Evolutionary conservation across 2,113 vertebrate species (phyloP).

Genomic region (Pleuronectes platessa): DNA sequence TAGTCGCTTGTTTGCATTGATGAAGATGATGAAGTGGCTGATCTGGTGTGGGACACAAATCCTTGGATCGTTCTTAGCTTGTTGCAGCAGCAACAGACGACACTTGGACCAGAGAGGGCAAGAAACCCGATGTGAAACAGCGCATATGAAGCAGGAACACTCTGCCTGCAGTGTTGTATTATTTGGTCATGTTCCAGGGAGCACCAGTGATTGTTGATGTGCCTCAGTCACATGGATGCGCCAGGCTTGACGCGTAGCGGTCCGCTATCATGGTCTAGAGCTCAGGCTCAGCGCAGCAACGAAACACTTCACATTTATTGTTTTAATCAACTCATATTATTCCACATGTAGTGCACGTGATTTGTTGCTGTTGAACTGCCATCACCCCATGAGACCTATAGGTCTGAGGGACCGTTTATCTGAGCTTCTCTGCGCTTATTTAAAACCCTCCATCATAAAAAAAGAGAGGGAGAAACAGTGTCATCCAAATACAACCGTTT

Average conservation of each 20-base stretch:
- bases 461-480: background rate
- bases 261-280: slow-evolving; percentile 41
- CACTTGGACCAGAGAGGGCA: background rate
- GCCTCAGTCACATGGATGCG: slow-evolving; percentile 61
- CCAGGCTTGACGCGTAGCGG: slow-evolving; percentile 33
- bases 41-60: background rate
- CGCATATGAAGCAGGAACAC: no score
- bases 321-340: background rate
- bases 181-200: slow-evolving; percentile 29
- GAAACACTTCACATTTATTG: background rate
- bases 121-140: background rate
- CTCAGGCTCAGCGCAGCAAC: slow-evolving; percentile 17
- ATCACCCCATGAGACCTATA: slow-evolving; percentile 4
- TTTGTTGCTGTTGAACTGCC: background rate
- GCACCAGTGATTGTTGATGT: slow-evolving; percentile 42
- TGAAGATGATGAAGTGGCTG: background rate
- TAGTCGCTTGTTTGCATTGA: slow-evolving; percentile 20
- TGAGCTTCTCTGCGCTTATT: slow-evolving; percentile 2
- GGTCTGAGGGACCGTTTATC: slow-evolving; percentile 18
- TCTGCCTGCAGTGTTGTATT: no score
- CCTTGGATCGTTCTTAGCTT: slow-evolving; percentile 1
- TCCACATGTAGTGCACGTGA: background rate
- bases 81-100: slow-evolving; percentile 3
- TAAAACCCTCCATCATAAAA: background rate
- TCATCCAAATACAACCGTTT: background rate